phyloP scores from a whole-genome alignment of 2,888 invertebrate genomes.

The Pimpla rufipes region DNA sequence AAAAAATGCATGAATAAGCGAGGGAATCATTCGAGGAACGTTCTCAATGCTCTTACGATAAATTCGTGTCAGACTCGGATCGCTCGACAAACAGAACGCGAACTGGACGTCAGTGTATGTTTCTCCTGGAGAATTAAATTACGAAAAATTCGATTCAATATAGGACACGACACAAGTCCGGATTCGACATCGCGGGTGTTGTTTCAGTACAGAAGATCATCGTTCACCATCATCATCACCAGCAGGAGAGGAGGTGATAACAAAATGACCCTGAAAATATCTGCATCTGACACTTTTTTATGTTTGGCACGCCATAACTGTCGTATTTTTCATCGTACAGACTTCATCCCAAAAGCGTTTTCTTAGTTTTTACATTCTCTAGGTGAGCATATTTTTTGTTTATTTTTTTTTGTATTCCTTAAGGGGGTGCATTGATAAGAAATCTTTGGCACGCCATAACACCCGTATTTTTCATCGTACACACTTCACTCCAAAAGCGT shows the following conservation, averaged over 20 bases:
- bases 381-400: too few relatives aligned
- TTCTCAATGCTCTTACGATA: neutral
- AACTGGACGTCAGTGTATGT: neutral
- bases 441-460: too few relatives aligned
- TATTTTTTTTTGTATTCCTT: too few relatives aligned
- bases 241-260: neutral
- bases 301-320: too few relatives aligned
- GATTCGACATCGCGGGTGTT: neutral
- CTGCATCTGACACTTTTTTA: too few relatives aligned
- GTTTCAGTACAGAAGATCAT: neutral
- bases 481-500: too few relatives aligned
- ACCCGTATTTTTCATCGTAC: too few relatives aligned
- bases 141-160: neutral
- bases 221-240: constrained; percentile 11
- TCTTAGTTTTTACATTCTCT: too few relatives aligned
- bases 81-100: neutral
- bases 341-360: too few relatives aligned
- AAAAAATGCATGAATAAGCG: neutral
- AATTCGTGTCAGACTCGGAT: constrained; percentile 13
- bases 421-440: too few relatives aligned
- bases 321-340: too few relatives aligned
- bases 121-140: neutral
- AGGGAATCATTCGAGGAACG: constrained; percentile 16
- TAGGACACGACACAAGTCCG: constrained; percentile 11
- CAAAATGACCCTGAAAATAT: too few relatives aligned